phyloP scores from a whole-genome alignment of 53 echinoderm and acorn worm genomes.

The Echinarachnius parma region DNA sequence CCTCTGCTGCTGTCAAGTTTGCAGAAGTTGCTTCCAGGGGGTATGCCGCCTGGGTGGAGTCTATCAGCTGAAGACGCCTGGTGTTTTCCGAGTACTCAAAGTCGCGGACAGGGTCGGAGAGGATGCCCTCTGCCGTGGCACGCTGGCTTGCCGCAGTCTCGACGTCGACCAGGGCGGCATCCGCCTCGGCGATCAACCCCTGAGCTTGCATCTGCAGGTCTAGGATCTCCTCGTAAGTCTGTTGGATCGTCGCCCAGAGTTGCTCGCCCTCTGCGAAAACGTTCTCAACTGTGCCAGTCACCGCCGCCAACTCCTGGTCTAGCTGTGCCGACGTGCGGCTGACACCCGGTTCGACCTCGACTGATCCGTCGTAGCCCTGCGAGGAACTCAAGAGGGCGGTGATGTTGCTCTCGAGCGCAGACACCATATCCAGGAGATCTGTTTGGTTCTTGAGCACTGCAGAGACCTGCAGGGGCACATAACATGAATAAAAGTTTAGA shows the following conservation, averaged over 20 bases:
- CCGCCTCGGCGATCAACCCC: constrained; percentile 20
- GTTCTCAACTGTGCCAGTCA: constrained; percentile 30
- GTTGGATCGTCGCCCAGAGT: constrained; percentile 58
- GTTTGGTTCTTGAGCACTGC: constrained; percentile 33
- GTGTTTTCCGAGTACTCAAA: constrained; percentile 34
- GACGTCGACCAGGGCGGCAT: not conserved
- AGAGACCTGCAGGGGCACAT: constrained; percentile 36
- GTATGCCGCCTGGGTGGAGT: constrained; percentile 46
- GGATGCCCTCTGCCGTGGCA: constrained; percentile 7
- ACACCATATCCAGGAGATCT: constrained; percentile 30
- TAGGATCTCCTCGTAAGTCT: constrained; percentile 1
- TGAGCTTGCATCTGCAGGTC: constrained; percentile 21
- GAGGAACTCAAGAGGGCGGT: not conserved
- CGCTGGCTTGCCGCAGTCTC: constrained; percentile 22
- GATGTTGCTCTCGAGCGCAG: constrained; percentile 22
- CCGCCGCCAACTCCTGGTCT: constrained; percentile 16
- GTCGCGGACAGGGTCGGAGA: constrained; percentile 1
- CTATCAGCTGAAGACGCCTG: constrained; percentile 42
- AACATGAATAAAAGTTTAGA: not conserved
- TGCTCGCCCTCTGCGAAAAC: constrained; percentile 35
- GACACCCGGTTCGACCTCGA: constrained; percentile 37
- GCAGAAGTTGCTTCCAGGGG: constrained; percentile 25
- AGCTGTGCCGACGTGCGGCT: constrained; percentile 41
- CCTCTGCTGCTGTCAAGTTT: constrained; percentile 30
- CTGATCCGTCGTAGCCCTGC: constrained; percentile 46